These are phyloP conservation scores for Scolopax rusticola DNA, from an alignment of 2,797 vertebrate species.

Conservation along the genomic window DNA sequence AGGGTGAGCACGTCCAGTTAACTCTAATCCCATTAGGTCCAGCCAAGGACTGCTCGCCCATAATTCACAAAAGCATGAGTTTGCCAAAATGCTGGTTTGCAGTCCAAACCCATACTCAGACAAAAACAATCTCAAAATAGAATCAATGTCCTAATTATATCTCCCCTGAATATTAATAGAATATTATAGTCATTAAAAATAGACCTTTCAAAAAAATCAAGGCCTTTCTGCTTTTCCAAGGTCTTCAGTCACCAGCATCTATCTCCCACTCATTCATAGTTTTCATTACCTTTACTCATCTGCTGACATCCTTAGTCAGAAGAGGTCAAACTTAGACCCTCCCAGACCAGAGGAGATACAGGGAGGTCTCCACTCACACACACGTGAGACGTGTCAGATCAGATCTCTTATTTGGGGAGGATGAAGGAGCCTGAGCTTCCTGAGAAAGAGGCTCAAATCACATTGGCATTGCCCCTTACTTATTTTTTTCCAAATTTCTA, in stretches of 20 bases:
- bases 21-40: background rate
- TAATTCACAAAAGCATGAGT: background rate
- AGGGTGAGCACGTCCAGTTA: background rate
- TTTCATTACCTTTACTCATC: background rate
- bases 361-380: background rate
- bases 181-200: conserved; percentile 6
- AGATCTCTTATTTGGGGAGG: background rate
- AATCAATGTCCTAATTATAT: conserved; percentile 41
- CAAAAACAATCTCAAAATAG: conserved; percentile 49
- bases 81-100: conserved; percentile 15
- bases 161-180: conserved; percentile 26
- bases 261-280: background rate
- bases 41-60: background rate
- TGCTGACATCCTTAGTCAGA: background rate
- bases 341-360: background rate
- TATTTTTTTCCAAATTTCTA: background rate
- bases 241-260: background rate
- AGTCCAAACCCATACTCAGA: conserved; percentile 36
- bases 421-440: background rate
- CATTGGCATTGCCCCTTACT: background rate
- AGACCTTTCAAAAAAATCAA: background rate
- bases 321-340: background rate
- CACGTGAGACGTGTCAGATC: background rate
- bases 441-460: background rate
- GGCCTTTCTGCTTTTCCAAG: conserved; percentile 2